A percentile compares a stretch with the other conserved stretches of the same genome.
Conservation (phyloP, 2,797 vertebrate genomes). For the Lepus townsendii region DNA sequence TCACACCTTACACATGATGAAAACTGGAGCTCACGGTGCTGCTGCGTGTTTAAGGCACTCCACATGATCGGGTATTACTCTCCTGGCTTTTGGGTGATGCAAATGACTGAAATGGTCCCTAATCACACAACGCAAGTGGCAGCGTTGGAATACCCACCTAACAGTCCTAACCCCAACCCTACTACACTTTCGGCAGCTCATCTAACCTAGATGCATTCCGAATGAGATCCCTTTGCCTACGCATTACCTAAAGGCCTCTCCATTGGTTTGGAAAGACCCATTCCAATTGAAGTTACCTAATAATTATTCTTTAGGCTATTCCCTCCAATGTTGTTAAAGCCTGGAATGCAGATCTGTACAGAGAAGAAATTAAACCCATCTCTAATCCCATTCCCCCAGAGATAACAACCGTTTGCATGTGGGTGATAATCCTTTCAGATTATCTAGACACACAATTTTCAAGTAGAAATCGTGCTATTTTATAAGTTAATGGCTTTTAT, state of each 20-base stretch:
- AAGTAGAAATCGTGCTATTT: neutral
- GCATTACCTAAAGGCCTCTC: neutral
- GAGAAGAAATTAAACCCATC: neutral
- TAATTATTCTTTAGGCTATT: neutral
- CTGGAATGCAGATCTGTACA: constrained; percentile 1
- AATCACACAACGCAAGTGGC: neutral
- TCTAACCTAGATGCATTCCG: fast-evolving
- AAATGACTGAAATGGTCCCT: neutral
- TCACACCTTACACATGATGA: neutral
- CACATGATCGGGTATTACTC: neutral
- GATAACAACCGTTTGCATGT: neutral
- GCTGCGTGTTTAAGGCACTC: neutral
- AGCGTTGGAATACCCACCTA: neutral
- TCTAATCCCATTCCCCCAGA: neutral
- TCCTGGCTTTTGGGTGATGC: neutral
- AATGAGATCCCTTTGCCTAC: neutral
- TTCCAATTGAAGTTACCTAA: neutral
- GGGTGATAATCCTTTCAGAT: constrained; percentile 9
- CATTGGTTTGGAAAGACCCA: neutral
- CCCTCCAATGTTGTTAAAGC: neutral
- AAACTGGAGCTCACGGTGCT: neutral
- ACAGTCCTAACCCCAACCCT: neutral
- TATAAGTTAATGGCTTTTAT: neutral
- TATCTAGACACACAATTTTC: neutral
- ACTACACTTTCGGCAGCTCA: neutral